Conservation (phyloP, 2,797 vertebrate genomes). For the Acanthis flammea region DNA sequence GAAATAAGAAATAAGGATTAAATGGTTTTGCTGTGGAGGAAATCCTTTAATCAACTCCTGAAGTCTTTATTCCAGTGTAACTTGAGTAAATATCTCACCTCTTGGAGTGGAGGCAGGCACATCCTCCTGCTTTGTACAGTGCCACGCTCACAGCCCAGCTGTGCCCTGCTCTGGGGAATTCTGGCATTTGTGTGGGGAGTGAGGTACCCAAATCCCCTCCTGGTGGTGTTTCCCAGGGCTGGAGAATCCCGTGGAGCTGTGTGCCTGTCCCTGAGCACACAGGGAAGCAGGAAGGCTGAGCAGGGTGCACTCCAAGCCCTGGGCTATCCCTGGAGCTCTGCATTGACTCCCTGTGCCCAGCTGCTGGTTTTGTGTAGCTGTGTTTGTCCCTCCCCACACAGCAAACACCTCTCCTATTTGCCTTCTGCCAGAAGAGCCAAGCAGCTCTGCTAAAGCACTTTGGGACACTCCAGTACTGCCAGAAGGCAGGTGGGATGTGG, state of each 20-base stretch:
- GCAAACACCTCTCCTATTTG: background rate
- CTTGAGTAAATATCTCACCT: background rate
- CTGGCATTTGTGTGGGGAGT: background rate
- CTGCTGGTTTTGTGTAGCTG: background rate
- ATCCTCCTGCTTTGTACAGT: background rate
- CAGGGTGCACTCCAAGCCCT: accelerated
- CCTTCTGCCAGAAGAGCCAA: background rate
- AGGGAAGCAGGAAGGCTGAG: background rate
- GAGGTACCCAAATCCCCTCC: background rate
- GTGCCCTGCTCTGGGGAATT: background rate
- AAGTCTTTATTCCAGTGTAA: background rate
- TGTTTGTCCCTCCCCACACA: background rate
- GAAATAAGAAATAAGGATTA: conserved; percentile 13
- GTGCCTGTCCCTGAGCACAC: background rate
- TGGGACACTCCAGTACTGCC: background rate
- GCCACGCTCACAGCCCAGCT: accelerated
- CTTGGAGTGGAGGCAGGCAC: background rate
- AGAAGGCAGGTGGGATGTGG: background rate
- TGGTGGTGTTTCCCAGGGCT: accelerated
- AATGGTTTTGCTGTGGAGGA: background rate
- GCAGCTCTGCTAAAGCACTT: background rate
- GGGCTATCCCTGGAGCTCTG: background rate
- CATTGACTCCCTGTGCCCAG: background rate
- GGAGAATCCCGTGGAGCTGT: accelerated
- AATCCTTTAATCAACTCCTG: background rate